Evolutionary conservation across 30 jellyfish, hydroid and myxozoan species (phyloP).

Genomic region (Turritopsis rubra): DNA sequence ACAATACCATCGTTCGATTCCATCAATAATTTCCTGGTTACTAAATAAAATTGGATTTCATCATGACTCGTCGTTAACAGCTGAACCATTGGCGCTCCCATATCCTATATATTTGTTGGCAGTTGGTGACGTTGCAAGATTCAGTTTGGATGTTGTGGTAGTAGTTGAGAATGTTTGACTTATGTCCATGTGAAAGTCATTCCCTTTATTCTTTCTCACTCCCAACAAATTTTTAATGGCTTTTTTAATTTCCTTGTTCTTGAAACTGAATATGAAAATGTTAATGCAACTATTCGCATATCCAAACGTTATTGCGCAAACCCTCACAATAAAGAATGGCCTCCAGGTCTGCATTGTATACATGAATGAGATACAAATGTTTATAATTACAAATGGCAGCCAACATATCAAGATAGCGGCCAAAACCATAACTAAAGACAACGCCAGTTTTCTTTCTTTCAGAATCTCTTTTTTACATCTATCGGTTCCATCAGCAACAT

Average conservation of each 20-base stretch:
- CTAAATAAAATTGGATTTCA: too few relatives aligned
- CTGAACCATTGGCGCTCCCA: not conserved
- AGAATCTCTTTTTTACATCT: constrained; percentile 2
- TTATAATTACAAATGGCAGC: constrained; percentile 5
- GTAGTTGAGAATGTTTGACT: not conserved
- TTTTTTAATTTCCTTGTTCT: not conserved
- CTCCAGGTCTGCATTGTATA: constrained; percentile 12
- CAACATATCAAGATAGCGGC: constrained; percentile 14
- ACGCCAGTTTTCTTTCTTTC: constrained; percentile 10
- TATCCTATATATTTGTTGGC: not conserved
- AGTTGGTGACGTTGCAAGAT: not conserved
- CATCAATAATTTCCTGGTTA: too few relatives aligned
- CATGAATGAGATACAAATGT: not conserved
- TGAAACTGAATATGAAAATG: constrained; percentile 16
- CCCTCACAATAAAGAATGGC: not conserved
- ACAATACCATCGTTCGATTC: too few relatives aligned
- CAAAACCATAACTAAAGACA: constrained; percentile 4
- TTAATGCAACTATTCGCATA: constrained; percentile 11
- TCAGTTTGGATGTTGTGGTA: not conserved
- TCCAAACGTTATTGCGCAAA: constrained; percentile 12
- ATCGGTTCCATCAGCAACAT: not conserved
- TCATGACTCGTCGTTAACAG: not conserved
- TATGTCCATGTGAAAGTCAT: not conserved
- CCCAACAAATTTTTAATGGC: constrained; percentile 3
- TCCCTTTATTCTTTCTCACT: not conserved